phyloP scores from a whole-genome alignment of 1,140 invertebrate species.

The Ceratina australensis region DNA sequence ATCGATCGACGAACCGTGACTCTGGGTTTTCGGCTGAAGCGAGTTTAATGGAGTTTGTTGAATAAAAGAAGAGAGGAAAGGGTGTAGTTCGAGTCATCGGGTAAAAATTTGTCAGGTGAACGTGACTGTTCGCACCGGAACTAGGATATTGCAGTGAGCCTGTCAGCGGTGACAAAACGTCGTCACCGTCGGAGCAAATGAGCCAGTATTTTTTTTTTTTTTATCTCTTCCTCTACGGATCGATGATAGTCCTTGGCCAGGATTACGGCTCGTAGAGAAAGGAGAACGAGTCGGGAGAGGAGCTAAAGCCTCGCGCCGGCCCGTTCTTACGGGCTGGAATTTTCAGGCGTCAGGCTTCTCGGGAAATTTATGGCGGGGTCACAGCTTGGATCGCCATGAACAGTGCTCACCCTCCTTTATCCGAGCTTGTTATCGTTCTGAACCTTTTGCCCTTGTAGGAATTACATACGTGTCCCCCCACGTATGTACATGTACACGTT shows the following conservation, averaged over 20 bases:
- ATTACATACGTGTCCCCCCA: conserved; percentile 49
- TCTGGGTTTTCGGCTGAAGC: not conserved
- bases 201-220: conserved; percentile 59
- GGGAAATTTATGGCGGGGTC: conserved; percentile 66
- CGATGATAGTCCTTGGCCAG: conserved; percentile 53
- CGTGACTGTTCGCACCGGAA: conserved; percentile 18
- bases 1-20: not conserved
- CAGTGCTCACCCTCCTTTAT: conserved; percentile 64
- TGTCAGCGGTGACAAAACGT: conserved; percentile 60
- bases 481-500: conserved; percentile 1
- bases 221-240: conserved; percentile 45
- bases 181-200: conserved; percentile 53
- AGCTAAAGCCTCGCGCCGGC: conserved; percentile 39
- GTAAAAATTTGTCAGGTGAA: conserved; percentile 53
- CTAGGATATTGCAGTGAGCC: conserved; percentile 46
- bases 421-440: conserved; percentile 63
- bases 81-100: conserved; percentile 14
- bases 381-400: conserved; percentile 69
- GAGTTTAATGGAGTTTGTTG: conserved; percentile 2
- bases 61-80: not conserved
- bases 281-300: conserved; percentile 13
- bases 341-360: conserved; percentile 63
- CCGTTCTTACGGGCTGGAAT: conserved; percentile 63
- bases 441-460: conserved; percentile 61
- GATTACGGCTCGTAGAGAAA: conserved; percentile 50